phyloP scores from a whole-genome alignment of 2,888 invertebrate genomes.

The Actias luna region DNA sequence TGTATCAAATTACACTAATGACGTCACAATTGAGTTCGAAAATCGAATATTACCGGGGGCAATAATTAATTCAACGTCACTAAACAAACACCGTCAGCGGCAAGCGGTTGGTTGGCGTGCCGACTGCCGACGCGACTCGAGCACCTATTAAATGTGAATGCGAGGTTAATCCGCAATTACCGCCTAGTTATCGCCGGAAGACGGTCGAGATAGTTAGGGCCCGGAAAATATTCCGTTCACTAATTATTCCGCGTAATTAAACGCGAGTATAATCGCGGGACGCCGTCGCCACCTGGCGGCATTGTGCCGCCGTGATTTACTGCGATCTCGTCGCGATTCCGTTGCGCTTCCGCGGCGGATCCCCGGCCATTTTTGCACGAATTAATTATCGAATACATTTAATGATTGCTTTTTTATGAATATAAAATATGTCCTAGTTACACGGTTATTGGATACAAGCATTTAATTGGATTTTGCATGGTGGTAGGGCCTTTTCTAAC shows the following conservation, averaged over 20 bases:
- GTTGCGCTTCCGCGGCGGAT: slow-evolving; percentile 67
- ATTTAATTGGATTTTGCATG: too few relatives aligned
- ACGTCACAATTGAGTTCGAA: slow-evolving; percentile 24
- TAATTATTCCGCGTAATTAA: slow-evolving; percentile 83
- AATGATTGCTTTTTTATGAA: slow-evolving; percentile 78
- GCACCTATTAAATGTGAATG: slow-evolving; percentile 79
- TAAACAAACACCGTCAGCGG: slow-evolving; percentile 73
- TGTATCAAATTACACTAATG: slow-evolving; percentile 17
- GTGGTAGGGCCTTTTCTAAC: too few relatives aligned
- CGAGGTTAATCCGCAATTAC: slow-evolving; percentile 80
- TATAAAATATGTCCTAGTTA: slow-evolving; percentile 42
- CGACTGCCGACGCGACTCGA: slow-evolving; percentile 55
- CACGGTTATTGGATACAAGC: too few relatives aligned
- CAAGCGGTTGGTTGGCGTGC: slow-evolving; percentile 22
- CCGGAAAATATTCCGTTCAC: slow-evolving; percentile 82
- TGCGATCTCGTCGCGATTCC: slow-evolving; percentile 74
- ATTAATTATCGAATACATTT: slow-evolving; percentile 78
- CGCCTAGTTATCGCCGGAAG: slow-evolving; percentile 82
- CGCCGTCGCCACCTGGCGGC: slow-evolving; percentile 79
- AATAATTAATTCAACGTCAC: slow-evolving; percentile 70
- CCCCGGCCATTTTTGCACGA: slow-evolving; percentile 76
- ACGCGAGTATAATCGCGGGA: slow-evolving; percentile 78
- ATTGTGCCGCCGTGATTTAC: slow-evolving; percentile 80
- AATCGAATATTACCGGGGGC: slow-evolving; percentile 53
- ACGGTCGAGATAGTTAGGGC: slow-evolving; percentile 80